phyloP scores from a whole-genome alignment of 2,113 vertebrate species.

The Cnemophilus loriae region DNA sequence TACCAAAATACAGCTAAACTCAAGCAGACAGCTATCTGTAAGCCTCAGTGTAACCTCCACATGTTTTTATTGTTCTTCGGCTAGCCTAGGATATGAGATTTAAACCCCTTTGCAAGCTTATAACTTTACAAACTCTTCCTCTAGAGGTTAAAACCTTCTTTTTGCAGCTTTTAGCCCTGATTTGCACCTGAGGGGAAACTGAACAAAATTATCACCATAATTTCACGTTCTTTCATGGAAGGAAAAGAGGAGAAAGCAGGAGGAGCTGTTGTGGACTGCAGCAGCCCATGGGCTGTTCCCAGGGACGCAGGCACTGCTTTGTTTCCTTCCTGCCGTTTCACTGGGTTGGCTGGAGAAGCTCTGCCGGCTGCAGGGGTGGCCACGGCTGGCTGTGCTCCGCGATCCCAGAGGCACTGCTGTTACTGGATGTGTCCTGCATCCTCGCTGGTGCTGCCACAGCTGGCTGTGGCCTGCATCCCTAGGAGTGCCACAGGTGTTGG shows the following conservation, averaged over 20 bases:
- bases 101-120: neutral
- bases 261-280: neutral
- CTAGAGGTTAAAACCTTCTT: neutral
- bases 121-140: neutral
- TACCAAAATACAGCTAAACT: neutral
- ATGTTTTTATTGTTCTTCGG: neutral
- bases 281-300: neutral
- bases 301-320: neutral
- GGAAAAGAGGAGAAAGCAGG: neutral
- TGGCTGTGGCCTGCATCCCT: neutral
- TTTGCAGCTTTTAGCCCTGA: neutral
- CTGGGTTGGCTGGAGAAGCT: neutral
- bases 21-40: neutral
- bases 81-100: neutral
- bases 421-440: neutral
- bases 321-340: neutral
- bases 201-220: neutral
- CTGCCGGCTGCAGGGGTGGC: neutral
- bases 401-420: fast-evolving
- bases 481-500: fast-evolving
- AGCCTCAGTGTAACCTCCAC: neutral
- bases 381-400: fast-evolving
- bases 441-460: neutral
- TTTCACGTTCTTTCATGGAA: neutral
- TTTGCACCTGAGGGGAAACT: neutral